A percentile compares a stretch with the other conserved stretches of the same genome.
Evolutionary conservation across 2,888 invertebrate genomes (phyloP).

Genomic region (Margaritifera margaritifera): DNA sequence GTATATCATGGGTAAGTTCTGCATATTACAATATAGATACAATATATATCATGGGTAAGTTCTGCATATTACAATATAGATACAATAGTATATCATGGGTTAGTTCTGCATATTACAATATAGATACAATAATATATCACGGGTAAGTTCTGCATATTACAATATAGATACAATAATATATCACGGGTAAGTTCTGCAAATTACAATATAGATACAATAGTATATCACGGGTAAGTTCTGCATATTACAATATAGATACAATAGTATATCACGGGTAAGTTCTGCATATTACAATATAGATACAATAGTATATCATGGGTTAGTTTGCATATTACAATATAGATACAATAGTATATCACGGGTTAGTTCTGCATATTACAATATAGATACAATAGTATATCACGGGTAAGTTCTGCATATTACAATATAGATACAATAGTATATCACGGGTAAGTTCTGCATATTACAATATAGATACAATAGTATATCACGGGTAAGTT

Average conservation of each 20-base stretch:
- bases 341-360: slow-evolving; percentile 79
- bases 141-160: slow-evolving; percentile 67
- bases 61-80: slow-evolving; percentile 9
- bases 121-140: slow-evolving; percentile 79
- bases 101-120: slow-evolving; percentile 22
- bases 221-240: slow-evolving; percentile 76
- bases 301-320: slow-evolving; percentile 79
- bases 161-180: slow-evolving; percentile 77
- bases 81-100: slow-evolving; percentile 79
- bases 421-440: slow-evolving; percentile 74
- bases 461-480: slow-evolving; percentile 67
- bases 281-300: slow-evolving; percentile 9
- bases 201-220: slow-evolving; percentile 73
- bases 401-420: slow-evolving; percentile 71
- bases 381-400: slow-evolving; percentile 78
- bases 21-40: slow-evolving; percentile 11
- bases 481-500: slow-evolving; percentile 76
- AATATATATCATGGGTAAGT: slow-evolving; percentile 77
- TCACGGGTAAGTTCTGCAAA: slow-evolving; percentile 73
- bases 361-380: slow-evolving; percentile 60
- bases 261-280: slow-evolving; percentile 77
- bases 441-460: slow-evolving; percentile 75
- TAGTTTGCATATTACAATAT: slow-evolving; percentile 28
- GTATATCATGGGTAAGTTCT: slow-evolving; percentile 75
- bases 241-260: slow-evolving; percentile 11